phyloP scores from a whole-genome alignment of 2,113 vertebrate species.

The Rhineura floridana region DNA sequence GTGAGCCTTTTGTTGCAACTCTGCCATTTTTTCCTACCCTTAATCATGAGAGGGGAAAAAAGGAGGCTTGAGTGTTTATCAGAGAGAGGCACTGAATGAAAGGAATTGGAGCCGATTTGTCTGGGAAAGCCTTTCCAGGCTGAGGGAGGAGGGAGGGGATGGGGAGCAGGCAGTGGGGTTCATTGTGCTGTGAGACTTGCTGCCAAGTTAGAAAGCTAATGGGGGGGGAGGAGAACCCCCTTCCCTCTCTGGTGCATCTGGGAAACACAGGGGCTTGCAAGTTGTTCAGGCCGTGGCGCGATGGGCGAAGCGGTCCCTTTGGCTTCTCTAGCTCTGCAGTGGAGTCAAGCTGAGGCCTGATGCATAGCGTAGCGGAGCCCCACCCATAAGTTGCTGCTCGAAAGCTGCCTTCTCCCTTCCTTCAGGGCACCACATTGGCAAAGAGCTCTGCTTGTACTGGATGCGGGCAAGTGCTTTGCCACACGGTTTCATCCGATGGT shows the following conservation, averaged over 20 bases:
- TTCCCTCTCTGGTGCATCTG: neutral
- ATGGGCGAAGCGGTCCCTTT: neutral
- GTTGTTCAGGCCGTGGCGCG: neutral
- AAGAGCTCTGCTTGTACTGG: neutral
- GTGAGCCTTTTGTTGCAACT: constrained; percentile 50
- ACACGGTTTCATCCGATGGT: neutral
- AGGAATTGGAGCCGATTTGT: constrained; percentile 36
- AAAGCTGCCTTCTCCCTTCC: too few species aligned
- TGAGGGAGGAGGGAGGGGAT: neutral
- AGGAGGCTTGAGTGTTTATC: constrained; percentile 41
- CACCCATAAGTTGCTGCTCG: neutral
- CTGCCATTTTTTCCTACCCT: neutral
- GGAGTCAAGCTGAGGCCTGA: too few species aligned
- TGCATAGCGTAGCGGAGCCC: neutral
- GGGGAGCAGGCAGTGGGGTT: neutral
- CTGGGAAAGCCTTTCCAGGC: constrained; percentile 26
- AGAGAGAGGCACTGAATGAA: constrained; percentile 19
- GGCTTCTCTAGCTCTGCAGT: neutral
- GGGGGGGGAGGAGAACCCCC: neutral
- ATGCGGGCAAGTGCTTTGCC: neutral
- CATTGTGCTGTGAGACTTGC: neutral
- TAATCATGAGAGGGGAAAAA: constrained; percentile 3
- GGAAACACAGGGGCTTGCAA: neutral
- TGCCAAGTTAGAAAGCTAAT: neutral
- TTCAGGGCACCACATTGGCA: neutral